Base-by-base conservation (phyloP, 2,113 vertebrate genomes). In the Phasianus colchicus region DNA sequence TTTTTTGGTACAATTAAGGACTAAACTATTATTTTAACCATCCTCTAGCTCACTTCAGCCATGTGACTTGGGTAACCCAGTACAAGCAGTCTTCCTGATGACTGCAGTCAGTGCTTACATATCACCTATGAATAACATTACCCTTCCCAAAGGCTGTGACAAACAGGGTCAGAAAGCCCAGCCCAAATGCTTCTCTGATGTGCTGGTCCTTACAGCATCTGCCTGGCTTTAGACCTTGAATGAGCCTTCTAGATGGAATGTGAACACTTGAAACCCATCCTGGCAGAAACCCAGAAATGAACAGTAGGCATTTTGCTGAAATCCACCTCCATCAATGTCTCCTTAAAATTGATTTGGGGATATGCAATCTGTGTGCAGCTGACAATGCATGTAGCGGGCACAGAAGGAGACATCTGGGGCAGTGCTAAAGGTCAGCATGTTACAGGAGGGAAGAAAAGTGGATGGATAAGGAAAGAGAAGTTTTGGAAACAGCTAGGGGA, bases 401-500 rank as follows among this genome's bases (percentile, higher is more conserved):
- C 27, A 43, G 50, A 8, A 90, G 38, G 64, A 69, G 84, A 64
- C 45, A 63, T 45, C 24, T 63, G 72, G 48, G 57, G 30, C 40
- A 87, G 48, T 2, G 0, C 38, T 83, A 10, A 81, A 93, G 72
- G 64, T 72, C 57, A 57, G 32, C 4, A 4, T 15, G 4, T 3
- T 1, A 40, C 67, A 83, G 24, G 7, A 88, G 47, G 45, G 60
- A 77, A 73, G 18, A 88, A 63, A 91, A 93, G 45, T 18, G 36
- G 6, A 29, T 83, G 38, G 45, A 13, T 74, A 87, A 87, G 22
- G 47, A 66, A 67, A 82, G 22, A 65, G 12, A n/a, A 77, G 24
- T 71, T 91, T 55, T 81, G 65, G 55, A 94, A 90, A 92, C 38
- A 77, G 74, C n/a, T 86, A 69, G 25, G 52, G 22, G 60, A 43